phyloP scores from a whole-genome alignment of 2,113 vertebrate species.

The Mirza zaza region DNA sequence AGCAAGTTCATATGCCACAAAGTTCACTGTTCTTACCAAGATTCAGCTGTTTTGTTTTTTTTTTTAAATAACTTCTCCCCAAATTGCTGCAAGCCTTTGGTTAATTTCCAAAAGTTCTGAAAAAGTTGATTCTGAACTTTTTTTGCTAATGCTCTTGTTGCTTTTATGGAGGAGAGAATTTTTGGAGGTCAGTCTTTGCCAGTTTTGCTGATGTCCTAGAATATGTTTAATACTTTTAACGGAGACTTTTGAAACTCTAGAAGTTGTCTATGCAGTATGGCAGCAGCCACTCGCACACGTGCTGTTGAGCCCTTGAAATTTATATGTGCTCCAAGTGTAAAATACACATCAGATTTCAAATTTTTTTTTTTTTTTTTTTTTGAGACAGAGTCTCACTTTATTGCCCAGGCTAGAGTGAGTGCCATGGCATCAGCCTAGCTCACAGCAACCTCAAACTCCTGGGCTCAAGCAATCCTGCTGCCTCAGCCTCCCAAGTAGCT shows the following conservation, averaged over 20 bases:
- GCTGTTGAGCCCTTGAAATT: not conserved
- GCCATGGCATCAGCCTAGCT: no score
- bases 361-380: no score
- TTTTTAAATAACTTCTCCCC: not conserved
- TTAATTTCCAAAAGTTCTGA: slow-evolving; percentile 16
- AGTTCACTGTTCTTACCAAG: not conserved
- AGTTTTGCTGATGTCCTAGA: not conserved
- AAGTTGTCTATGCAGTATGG: accelerated
- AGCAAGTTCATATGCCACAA: not conserved
- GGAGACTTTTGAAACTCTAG: not conserved
- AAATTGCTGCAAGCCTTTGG: not conserved
- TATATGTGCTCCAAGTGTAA: no score
- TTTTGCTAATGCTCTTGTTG: not conserved
- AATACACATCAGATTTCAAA: not conserved
- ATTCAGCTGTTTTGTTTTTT: not conserved
- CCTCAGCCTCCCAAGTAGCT: no score
- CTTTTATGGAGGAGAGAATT: not conserved
- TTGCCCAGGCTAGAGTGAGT: no score
- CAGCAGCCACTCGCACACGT: no score
- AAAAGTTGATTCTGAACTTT: not conserved
- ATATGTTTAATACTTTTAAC: not conserved
- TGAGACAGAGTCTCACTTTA: no score
- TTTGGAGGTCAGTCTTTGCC: not conserved
- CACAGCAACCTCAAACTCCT: no score
- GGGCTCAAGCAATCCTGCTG: no score